These are phyloP conservation scores for Drosophila anomalata DNA, from an alignment of 2,888 invertebrate species.

Conservation along the genomic window DNA sequence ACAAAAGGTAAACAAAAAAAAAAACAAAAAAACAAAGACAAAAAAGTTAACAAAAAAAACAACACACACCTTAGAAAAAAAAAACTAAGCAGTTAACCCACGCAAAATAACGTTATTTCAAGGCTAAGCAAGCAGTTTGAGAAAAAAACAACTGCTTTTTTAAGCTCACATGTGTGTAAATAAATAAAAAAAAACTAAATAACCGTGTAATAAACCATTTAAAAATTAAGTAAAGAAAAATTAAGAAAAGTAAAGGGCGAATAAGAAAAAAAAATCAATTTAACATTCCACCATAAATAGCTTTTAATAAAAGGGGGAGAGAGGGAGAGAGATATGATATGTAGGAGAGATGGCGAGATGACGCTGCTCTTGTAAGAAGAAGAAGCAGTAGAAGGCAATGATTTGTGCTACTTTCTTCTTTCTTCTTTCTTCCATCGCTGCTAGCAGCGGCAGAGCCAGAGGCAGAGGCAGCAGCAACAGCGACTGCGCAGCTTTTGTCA, in stretches of 20 bases:
- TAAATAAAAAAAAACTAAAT: neutral
- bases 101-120: constrained; percentile 5
- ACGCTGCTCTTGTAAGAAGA: constrained; percentile 22
- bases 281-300: constrained; percentile 59
- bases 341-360: neutral
- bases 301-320: constrained; percentile 35
- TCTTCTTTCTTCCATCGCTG: neutral
- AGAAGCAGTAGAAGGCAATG: constrained; percentile 48
- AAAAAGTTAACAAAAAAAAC: constrained; percentile 1
- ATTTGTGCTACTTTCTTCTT: constrained; percentile 77
- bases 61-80: constrained; percentile 4
- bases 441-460: constrained; percentile 33
- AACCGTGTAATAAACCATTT: neutral
- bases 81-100: constrained; percentile 4
- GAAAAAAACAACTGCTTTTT: neutral
- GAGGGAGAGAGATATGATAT: neutral
- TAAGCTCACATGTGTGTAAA: constrained; percentile 1
- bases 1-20: constrained; percentile 25
- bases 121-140: neutral
- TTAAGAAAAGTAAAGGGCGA: constrained; percentile 64
- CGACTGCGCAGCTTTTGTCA: constrained; percentile 37
- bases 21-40: neutral
- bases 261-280: constrained; percentile 66
- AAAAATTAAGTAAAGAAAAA: constrained; percentile 33
- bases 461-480: constrained; percentile 19